Conservation (phyloP, 2,888 invertebrate genomes). For the Meiosimyza decipiens region DNA sequence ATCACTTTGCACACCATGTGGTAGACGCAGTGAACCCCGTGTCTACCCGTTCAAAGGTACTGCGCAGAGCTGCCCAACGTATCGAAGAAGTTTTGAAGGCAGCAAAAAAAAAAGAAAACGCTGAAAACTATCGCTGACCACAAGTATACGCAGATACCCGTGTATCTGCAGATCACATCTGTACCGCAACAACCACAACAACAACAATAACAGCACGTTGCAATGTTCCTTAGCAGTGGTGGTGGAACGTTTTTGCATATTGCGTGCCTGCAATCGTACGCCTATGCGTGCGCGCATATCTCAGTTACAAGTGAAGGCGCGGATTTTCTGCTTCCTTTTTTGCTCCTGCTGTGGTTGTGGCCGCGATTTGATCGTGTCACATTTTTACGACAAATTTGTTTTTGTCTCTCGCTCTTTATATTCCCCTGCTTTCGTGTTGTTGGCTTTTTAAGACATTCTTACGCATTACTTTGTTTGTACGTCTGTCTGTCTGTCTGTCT, state of each 20-base stretch:
- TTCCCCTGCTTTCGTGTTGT: background rate
- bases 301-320: no score
- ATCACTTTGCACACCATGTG: conserved; percentile 53
- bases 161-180: conserved; percentile 15
- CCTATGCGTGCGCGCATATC: no score
- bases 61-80: background rate
- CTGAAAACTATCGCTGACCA: background rate
- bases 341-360: no score
- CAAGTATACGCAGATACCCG: background rate
- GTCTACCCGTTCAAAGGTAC: background rate
- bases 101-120: no score
- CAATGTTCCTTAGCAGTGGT: background rate
- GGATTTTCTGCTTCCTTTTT: no score
- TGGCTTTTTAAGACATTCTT: background rate
- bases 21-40: conserved; percentile 36
- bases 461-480: background rate
- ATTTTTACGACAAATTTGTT: conserved; percentile 15
- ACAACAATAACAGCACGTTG: conserved; percentile 9
- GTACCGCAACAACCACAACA: background rate
- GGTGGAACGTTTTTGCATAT: background rate
- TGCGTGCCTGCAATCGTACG: no score
- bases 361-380: background rate
- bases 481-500: background rate
- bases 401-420: background rate
- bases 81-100: background rate